phyloP scores from a whole-genome alignment of 2,888 invertebrate genomes.

The Drosophila trichaetosa region DNA sequence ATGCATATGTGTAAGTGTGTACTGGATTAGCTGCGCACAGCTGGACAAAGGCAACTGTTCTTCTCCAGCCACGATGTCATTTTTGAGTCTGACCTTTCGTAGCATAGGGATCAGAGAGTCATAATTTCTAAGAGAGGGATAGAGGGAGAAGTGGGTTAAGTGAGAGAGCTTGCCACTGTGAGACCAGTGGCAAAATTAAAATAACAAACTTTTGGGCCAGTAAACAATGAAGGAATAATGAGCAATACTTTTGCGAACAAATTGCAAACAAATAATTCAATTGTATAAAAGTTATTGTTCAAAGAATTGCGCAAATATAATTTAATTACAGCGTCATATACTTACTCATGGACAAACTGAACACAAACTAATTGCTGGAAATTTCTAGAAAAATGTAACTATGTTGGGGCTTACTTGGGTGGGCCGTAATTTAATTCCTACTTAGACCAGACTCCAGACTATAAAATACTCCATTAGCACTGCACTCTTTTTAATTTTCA shows the following conservation, averaged over 20 bases:
- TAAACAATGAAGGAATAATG: not conserved
- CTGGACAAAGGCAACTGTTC: not conserved
- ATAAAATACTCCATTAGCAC: not conserved
- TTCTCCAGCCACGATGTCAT: constrained; percentile 1
- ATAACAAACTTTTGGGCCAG: not conserved
- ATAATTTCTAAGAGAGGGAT: not conserved
- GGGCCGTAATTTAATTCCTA: not conserved
- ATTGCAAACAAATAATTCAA: not conserved
- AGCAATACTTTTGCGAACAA: not conserved
- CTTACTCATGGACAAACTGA: not conserved
- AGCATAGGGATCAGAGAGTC: constrained; percentile 1
- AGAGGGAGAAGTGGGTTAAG: not conserved
- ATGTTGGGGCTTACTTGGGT: not conserved
- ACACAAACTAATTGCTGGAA: not conserved
- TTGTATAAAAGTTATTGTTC: not conserved
- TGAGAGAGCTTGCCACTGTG: constrained; percentile 1
- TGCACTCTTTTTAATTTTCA: not conserved
- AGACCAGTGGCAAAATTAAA: not conserved
- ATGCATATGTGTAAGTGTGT: not conserved
- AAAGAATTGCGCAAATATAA: not conserved
- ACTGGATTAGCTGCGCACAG: constrained; percentile 22
- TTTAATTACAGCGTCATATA: too few relatives aligned
- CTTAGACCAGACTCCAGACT: not conserved
- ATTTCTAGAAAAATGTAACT: not conserved
- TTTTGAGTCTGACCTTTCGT: constrained; percentile 7